Evolutionary conservation across 2,113 vertebrate species (phyloP).

Genomic region (Capra hircus): DNA sequence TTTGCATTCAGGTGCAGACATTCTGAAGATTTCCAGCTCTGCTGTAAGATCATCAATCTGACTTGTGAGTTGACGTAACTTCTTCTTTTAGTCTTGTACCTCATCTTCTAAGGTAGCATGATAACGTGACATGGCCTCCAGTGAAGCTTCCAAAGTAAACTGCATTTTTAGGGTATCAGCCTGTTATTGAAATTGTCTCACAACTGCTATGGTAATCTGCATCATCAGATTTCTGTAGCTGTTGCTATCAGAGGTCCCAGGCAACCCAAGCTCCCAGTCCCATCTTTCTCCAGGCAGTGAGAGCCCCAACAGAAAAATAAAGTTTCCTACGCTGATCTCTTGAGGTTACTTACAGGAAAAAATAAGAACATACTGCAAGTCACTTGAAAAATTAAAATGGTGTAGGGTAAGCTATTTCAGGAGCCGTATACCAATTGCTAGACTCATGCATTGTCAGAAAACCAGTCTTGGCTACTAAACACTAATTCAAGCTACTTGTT

Average conservation of each 20-base stretch:
- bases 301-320: not conserved
- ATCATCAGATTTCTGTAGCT: not conserved
- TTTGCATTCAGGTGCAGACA: not conserved
- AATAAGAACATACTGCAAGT: not conserved
- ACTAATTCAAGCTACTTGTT: not conserved
- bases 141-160: not conserved
- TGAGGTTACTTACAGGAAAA: not conserved
- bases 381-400: not conserved
- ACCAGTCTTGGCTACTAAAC: not conserved
- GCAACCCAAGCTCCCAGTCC: not conserved
- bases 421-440: not conserved
- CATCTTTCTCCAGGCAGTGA: fast-evolving
- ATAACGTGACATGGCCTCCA: not conserved
- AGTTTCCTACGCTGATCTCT: not conserved
- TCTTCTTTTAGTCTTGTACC: not conserved
- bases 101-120: not conserved
- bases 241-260: fast-evolving
- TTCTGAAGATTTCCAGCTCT: not conserved
- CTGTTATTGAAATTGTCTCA: not conserved
- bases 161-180: not conserved
- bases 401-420: not conserved
- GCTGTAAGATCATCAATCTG: not conserved
- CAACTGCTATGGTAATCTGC: not conserved
- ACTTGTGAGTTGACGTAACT: not conserved
- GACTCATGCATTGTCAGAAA: not conserved